Percentiles rank a stretch among this genome's conserved stretches.
Conservation (phyloP, 2,888 invertebrate genomes). For the Lasius fuliginosus region DNA sequence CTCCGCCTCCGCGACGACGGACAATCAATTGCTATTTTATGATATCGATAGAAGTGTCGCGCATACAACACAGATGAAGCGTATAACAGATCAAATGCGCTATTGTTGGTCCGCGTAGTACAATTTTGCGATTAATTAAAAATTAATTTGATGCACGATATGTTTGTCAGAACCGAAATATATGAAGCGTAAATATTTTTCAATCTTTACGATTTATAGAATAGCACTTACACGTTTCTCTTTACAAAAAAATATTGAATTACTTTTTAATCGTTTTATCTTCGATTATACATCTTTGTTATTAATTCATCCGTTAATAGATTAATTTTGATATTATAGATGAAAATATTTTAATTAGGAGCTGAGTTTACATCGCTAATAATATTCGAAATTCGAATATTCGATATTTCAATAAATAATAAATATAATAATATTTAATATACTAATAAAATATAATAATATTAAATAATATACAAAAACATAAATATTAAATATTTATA, state of each 20-base stretch:
- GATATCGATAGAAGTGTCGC: conserved; percentile 5
- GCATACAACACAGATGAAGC: background rate
- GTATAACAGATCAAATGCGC: conserved; percentile 1
- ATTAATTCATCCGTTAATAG: background rate
- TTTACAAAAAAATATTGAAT: conserved; percentile 3
- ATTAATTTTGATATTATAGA: background rate
- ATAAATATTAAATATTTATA: too few species aligned
- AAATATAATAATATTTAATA: background rate
- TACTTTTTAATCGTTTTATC: conserved; percentile 4
- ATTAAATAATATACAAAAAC: too few species aligned
- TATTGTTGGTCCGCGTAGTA: conserved; percentile 20
- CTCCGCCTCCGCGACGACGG: conserved; percentile 23
- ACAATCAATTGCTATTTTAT: conserved; percentile 47
- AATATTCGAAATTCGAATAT: background rate
- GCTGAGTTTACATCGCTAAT: background rate
- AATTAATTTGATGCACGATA: background rate
- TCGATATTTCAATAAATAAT: background rate
- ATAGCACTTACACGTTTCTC: background rate
- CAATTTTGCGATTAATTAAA: conserved; percentile 28
- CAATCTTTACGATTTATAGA: background rate
- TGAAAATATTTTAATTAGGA: background rate
- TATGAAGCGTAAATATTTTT: background rate
- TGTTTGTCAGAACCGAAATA: conserved; percentile 2
- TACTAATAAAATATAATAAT: too few species aligned
- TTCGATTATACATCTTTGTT: background rate